Evolutionary conservation across 2,113 vertebrate genomes (phyloP).

Genomic region (Ammodytes marinus): DNA sequence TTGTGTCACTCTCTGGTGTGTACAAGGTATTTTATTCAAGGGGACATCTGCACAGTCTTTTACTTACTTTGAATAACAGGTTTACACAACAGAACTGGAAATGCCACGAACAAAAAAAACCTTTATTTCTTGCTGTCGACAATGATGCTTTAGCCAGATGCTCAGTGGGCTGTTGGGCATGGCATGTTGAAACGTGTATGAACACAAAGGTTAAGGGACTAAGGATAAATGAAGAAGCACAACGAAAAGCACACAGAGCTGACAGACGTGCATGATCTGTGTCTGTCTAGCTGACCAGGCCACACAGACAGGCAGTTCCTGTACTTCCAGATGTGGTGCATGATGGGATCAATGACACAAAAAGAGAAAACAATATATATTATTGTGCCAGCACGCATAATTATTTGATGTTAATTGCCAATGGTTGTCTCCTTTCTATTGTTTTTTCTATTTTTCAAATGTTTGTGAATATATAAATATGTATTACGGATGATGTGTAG

Average conservation of each 20-base stretch:
- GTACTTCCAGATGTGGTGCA: slow-evolving; percentile 84
- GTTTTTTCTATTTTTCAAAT: slow-evolving; percentile 88
- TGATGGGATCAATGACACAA: slow-evolving; percentile 80
- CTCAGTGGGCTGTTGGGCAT: slow-evolving; percentile 45
- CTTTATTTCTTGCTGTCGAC: slow-evolving; percentile 77
- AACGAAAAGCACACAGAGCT: slow-evolving; percentile 73
- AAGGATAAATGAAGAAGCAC: slow-evolving; percentile 66
- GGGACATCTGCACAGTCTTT: slow-evolving; percentile 47
- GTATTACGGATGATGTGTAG: slow-evolving; percentile 86
- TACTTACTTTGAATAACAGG: slow-evolving; percentile 44
- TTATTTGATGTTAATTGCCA: slow-evolving; percentile 83
- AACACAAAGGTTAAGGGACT: slow-evolving; percentile 18
- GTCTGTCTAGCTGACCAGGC: slow-evolving; percentile 38
- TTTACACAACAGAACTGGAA: slow-evolving; percentile 45
- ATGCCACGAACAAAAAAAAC: slow-evolving; percentile 61
- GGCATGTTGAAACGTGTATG: slow-evolving; percentile 28
- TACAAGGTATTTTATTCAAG: slow-evolving; percentile 41
- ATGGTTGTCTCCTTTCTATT: slow-evolving; percentile 81
- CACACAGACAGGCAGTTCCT: slow-evolving; percentile 53
- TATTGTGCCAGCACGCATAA: slow-evolving; percentile 85
- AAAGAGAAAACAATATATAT: slow-evolving; percentile 63
- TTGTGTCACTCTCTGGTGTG: slow-evolving; percentile 35
- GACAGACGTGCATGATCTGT: slow-evolving; percentile 72
- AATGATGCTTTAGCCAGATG: slow-evolving; percentile 62
- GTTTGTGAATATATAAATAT: slow-evolving; percentile 90